Evolutionary conservation across 2,797 vertebrate species (phyloP).

Genomic region (Darevskia mixta): DNA sequence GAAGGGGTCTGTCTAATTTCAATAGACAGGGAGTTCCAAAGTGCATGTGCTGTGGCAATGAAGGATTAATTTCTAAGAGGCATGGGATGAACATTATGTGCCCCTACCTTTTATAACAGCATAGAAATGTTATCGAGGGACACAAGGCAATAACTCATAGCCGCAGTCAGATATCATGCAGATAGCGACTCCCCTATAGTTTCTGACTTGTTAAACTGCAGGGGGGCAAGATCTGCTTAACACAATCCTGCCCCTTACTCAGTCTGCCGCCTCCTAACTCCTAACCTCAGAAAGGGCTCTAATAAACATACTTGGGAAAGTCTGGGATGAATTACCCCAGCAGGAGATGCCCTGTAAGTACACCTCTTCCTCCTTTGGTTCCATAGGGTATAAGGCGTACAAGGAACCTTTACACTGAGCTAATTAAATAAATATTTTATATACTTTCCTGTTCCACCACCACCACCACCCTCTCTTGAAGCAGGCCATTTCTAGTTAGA

Average conservation of each 20-base stretch:
- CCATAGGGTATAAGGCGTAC: slow-evolving; percentile 74
- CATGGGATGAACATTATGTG: neutral
- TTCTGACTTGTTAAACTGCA: slow-evolving; percentile 86
- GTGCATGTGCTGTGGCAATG: too few species aligned
- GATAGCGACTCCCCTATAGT: too few species aligned
- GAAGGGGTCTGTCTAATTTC: too few species aligned
- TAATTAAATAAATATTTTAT: slow-evolving; percentile 90
- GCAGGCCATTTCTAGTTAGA: slow-evolving; percentile 32
- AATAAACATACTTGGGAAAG: slow-evolving; percentile 96
- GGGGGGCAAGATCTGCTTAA: slow-evolving; percentile 87
- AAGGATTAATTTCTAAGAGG: too few species aligned
- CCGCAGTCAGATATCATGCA: neutral
- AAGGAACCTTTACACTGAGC: slow-evolving; percentile 81
- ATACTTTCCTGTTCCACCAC: slow-evolving; percentile 70
- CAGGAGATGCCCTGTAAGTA: slow-evolving; percentile 92
- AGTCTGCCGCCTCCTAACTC: slow-evolving; percentile 86
- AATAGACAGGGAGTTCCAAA: too few species aligned
- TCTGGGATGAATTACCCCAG: slow-evolving; percentile 97
- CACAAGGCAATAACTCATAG: too few species aligned
- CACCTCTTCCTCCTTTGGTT: slow-evolving; percentile 75
- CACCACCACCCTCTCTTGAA: slow-evolving; percentile 79
- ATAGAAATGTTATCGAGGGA: neutral
- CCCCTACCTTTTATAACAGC: neutral
- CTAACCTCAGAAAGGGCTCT: slow-evolving; percentile 92
- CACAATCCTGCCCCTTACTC: slow-evolving; percentile 93